Percentiles rank a stretch among this genome's conserved stretches.
These are phyloP conservation scores for Dascyllus trimaculatus DNA, from an alignment of 2,113 vertebrate species.

Conservation along the genomic window DNA sequence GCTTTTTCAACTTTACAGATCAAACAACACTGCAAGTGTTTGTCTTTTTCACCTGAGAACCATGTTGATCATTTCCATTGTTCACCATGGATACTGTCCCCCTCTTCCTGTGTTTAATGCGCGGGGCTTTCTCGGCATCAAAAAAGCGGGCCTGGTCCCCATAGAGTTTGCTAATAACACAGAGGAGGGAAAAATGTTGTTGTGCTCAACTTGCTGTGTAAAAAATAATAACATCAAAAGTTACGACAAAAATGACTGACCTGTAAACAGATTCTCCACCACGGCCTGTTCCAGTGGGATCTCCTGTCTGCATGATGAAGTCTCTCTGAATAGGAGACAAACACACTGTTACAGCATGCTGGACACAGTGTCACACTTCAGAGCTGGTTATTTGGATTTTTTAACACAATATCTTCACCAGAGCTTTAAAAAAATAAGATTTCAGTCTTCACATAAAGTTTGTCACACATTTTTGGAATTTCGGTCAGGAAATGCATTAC, in stretches of 20 bases:
- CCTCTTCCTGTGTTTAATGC: constrained; percentile 97
- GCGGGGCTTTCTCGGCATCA: constrained; percentile 92
- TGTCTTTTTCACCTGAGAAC: constrained; percentile 90
- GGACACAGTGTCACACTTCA: too few species aligned
- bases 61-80: constrained; percentile 94
- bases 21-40: not conserved
- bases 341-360: not conserved
- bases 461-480: too few species aligned
- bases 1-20: not conserved
- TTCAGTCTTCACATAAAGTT: too few species aligned
- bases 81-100: constrained; percentile 99
- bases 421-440: too few species aligned
- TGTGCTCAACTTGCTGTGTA: not conserved
- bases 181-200: not conserved
- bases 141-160: constrained; percentile 98
- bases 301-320: constrained; percentile 96
- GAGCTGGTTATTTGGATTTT: too few species aligned
- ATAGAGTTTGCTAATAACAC: constrained; percentile 90
- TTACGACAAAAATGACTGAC: constrained; percentile 77
- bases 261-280: constrained; percentile 96
- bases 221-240: not conserved
- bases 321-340: constrained; percentile 86
- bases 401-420: too few species aligned
- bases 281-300: constrained; percentile 94
- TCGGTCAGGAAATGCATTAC: too few species aligned